Evolutionary conservation across 2,797 vertebrate genomes (phyloP).

Genomic region (Spinus olivaceus): DNA sequence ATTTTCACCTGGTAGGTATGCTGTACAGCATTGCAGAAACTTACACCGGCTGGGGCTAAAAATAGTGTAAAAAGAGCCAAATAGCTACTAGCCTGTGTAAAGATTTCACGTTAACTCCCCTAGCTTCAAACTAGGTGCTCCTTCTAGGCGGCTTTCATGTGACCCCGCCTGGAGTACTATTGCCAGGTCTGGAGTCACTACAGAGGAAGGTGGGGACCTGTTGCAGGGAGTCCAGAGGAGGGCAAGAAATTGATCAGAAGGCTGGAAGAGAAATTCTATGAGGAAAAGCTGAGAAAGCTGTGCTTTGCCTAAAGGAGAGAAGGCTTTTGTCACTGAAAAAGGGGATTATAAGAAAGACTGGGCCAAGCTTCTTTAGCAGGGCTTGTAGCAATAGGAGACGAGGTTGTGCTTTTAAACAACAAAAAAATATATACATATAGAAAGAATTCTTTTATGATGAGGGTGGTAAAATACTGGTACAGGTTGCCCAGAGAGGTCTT

Average conservation of each 20-base stretch:
- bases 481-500: not conserved
- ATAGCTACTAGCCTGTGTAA: not conserved
- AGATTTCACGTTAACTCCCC: not conserved
- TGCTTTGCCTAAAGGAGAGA: not conserved
- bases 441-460: not conserved
- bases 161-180: accelerated
- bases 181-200: not conserved
- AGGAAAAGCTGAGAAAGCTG: not conserved
- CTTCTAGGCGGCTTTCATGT: accelerated
- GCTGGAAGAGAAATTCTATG: accelerated
- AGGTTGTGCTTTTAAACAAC: not conserved
- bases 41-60: not conserved
- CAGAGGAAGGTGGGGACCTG: not conserved
- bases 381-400: accelerated
- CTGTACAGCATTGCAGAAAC: not conserved
- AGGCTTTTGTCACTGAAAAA: not conserved
- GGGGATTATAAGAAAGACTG: accelerated
- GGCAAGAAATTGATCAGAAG: not conserved
- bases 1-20: not conserved
- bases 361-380: not conserved
- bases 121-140: not conserved
- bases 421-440: not conserved
- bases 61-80: not conserved
- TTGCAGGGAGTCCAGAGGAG: accelerated
- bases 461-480: not conserved